A percentile compares a stretch with the other conserved stretches of the same genome.
Conservation (phyloP, 2,888 invertebrate genomes). For the Hypsopygia costalis region DNA sequence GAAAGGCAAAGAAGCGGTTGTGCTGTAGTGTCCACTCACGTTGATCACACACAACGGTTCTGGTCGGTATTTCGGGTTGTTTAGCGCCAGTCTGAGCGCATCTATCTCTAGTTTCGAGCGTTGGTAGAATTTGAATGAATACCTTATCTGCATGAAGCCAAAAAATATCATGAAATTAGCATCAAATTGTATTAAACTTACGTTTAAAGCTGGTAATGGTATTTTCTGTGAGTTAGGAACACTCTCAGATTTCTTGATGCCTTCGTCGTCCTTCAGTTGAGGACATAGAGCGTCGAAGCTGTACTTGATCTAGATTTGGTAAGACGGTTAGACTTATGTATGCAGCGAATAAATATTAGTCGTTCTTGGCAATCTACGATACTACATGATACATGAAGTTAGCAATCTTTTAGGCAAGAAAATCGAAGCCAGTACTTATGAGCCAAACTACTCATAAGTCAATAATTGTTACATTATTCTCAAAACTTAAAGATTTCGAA, state of each 20-base stretch:
- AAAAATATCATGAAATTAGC: conserved; percentile 21
- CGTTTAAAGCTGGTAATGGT: conserved; percentile 88
- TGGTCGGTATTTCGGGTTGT: conserved; percentile 82
- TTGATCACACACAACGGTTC: conserved; percentile 84
- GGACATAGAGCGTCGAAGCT: conserved; percentile 86
- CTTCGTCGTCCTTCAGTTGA: conserved; percentile 82
- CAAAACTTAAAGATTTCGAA: too few relatives aligned
- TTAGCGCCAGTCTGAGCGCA: conserved; percentile 75
- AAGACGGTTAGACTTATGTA: conserved; percentile 12
- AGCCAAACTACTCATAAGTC: too few relatives aligned
- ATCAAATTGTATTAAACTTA: conserved; percentile 65
- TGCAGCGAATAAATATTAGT: too few relatives aligned
- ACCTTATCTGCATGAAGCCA: conserved; percentile 80
- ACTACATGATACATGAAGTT: too few relatives aligned
- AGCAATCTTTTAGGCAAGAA: too few relatives aligned
- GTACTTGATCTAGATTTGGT: conserved; percentile 85
- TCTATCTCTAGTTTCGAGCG: conserved; percentile 79
- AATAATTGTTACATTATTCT: too few relatives aligned
- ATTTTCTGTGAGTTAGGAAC: conserved; percentile 81
- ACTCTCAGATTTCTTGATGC: conserved; percentile 80
- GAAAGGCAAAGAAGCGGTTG: conserved; percentile 23
- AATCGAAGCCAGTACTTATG: too few relatives aligned
- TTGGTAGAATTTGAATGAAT: conserved; percentile 84
- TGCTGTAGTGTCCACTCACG: conserved; percentile 76
- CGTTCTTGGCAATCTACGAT: too few relatives aligned